Evolutionary conservation across 2,797 vertebrate genomes (phyloP).

Genomic region (Poecilia wingei): DNA sequence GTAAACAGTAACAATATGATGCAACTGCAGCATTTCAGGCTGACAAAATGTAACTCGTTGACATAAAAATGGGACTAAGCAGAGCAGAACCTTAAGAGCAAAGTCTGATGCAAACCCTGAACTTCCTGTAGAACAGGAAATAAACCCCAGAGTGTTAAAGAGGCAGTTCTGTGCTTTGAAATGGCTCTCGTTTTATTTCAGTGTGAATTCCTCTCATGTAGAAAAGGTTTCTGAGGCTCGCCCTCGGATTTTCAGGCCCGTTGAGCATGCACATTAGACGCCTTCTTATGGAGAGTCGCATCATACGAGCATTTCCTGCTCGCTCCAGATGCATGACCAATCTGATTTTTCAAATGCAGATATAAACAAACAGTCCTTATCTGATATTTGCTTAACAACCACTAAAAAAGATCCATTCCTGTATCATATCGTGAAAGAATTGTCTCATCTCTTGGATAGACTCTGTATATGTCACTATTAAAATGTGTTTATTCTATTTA

Average conservation of each 20-base stretch:
- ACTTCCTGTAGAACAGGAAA: not conserved
- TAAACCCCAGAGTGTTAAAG: not conserved
- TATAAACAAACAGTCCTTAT: not conserved
- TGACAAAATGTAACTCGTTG: not conserved
- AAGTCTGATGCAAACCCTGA: not conserved
- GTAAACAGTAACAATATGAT: conserved; percentile 5
- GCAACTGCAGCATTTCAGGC: not conserved
- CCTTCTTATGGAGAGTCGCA: not conserved
- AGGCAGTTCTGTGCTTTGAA: not conserved
- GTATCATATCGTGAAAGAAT: not conserved
- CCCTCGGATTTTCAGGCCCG: not conserved
- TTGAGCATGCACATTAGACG: conserved; percentile 18
- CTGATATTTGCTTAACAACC: not conserved
- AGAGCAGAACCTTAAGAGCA: not conserved
- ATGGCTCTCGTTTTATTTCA: not conserved
- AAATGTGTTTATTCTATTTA: not conserved
- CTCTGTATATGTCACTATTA: not conserved
- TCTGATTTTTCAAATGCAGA: not conserved
- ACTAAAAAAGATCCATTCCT: not conserved
- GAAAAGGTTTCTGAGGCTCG: conserved; percentile 15
- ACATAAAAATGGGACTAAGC: not conserved
- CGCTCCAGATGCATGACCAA: not conserved
- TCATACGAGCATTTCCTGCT: not conserved
- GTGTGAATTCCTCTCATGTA: conserved; percentile 2
- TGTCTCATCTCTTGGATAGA: not conserved